These are phyloP conservation scores for Xestia xanthographa DNA, from an alignment of 2,888 invertebrate genomes.

Conservation along the genomic window DNA sequence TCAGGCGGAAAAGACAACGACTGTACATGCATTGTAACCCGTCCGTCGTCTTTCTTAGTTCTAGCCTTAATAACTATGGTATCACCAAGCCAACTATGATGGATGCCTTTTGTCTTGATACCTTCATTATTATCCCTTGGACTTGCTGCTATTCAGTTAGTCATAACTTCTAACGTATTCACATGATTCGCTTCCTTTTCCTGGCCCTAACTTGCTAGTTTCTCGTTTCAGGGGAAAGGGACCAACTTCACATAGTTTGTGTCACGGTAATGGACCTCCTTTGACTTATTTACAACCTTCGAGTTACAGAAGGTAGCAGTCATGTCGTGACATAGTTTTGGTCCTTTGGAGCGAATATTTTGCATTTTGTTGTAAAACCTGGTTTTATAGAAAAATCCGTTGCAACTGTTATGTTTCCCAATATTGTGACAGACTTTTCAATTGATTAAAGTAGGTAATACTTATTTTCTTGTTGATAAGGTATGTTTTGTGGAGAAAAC, in stretches of 20 bases:
- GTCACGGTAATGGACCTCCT: neutral
- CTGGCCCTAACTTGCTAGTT: neutral
- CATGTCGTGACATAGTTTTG: neutral
- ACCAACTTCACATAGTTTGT: slow-evolving; percentile 8
- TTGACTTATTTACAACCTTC: slow-evolving; percentile 3
- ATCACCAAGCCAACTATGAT: slow-evolving; percentile 19
- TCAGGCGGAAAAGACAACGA: too few relatives aligned
- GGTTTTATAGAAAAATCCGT: neutral
- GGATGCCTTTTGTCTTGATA: slow-evolving; percentile 2
- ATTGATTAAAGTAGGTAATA: neutral
- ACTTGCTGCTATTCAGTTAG: neutral
- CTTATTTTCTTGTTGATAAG: neutral
- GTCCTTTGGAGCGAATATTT: slow-evolving; percentile 12
- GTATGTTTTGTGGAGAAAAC: neutral
- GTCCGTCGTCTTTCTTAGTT: neutral
- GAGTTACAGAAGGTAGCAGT: neutral
- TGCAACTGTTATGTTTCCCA: neutral
- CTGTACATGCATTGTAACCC: neutral
- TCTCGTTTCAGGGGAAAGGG: slow-evolving; percentile 11
- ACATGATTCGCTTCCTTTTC: neutral
- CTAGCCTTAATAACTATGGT: neutral
- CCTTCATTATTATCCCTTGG: neutral
- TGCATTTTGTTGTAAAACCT: neutral
- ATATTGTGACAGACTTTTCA: neutral
- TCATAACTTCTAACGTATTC: neutral